Conservation (phyloP, 2,797 vertebrate species). For the Diglossa cyanea region DNA sequence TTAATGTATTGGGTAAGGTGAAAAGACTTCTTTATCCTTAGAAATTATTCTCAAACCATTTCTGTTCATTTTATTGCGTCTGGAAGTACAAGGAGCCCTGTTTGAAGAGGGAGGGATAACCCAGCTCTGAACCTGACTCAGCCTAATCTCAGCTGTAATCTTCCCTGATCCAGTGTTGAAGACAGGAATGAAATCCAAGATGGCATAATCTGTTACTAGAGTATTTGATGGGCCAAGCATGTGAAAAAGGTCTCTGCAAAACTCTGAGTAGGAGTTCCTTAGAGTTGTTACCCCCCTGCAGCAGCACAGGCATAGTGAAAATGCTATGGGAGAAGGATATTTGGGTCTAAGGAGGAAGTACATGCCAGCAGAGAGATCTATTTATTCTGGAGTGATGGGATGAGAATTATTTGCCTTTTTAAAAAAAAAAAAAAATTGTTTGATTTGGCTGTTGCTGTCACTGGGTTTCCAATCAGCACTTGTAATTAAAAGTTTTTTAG, state of each 20-base stretch:
- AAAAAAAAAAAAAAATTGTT: background rate
- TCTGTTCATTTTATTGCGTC: background rate
- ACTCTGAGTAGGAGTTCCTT: background rate
- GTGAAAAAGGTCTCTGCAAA: background rate
- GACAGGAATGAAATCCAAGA: background rate
- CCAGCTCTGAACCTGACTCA: background rate
- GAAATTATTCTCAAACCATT: background rate
- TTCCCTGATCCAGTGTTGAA: background rate
- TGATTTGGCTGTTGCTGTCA: background rate
- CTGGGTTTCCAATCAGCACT: background rate
- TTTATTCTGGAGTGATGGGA: background rate
- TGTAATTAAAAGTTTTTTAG: background rate
- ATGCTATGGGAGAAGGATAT: background rate
- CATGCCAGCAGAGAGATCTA: background rate
- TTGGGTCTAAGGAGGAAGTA: background rate
- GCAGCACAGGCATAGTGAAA: accelerated
- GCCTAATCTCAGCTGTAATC: background rate
- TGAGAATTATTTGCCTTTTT: background rate
- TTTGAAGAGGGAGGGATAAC: background rate
- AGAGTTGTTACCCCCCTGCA: background rate
- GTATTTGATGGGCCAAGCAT: background rate
- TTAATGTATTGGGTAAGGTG: background rate
- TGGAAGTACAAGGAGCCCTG: background rate
- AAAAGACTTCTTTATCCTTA: background rate
- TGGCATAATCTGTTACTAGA: background rate